Evolutionary conservation across 2,113 vertebrate species (phyloP).

Genomic region (Mustelus asterias): DNA sequence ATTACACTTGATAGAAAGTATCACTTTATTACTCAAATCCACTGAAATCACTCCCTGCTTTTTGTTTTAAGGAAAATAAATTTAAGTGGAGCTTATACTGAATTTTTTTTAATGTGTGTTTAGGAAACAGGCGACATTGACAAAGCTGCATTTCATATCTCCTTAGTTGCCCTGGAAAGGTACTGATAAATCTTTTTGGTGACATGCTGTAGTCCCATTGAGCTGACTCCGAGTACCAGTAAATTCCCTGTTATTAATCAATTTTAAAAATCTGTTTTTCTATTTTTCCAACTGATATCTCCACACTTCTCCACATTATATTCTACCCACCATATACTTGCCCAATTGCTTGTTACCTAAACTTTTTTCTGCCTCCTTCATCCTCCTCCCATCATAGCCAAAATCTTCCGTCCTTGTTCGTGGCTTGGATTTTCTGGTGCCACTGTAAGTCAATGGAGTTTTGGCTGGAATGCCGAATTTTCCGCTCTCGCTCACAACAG

Average conservation of each 20-base stretch:
- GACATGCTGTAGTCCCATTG: constrained; percentile 37
- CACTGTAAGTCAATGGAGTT: no score
- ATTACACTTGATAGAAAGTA: background rate
- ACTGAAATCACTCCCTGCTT: background rate
- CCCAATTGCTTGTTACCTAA: background rate
- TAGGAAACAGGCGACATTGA: background rate
- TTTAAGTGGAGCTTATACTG: background rate
- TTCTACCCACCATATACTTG: background rate
- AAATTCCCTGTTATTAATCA: no score
- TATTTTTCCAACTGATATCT: no score
- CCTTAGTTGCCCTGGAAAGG: background rate
- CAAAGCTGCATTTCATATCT: background rate
- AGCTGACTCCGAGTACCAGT: no score
- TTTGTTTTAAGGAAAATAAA: background rate
- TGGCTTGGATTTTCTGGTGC: no score
- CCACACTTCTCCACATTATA: background rate
- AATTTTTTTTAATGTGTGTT: background rate
- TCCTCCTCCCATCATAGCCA: background rate
- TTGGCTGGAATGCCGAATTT: no score
- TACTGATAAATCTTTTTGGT: background rate
- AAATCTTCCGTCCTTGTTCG: no score
- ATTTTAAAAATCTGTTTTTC: no score
- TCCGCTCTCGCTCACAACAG: no score
- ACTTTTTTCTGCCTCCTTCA: background rate
- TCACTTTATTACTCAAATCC: background rate